Base-by-base conservation (phyloP, 2,113 vertebrate genomes). In the Chamaetylas fuelleborni region DNA sequence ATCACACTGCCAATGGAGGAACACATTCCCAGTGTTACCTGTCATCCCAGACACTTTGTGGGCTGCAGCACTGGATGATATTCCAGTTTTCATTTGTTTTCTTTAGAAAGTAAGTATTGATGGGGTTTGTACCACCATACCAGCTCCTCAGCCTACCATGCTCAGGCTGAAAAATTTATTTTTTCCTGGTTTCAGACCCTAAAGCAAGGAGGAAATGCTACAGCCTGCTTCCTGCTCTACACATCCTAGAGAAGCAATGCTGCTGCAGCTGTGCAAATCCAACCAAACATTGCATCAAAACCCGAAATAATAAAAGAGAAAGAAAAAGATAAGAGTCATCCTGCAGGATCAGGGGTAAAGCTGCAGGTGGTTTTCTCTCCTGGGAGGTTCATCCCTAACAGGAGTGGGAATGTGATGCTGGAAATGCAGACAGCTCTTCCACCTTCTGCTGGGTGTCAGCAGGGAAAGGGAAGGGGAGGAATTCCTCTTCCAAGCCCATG, bases 1-100 rank as follows among this genome's bases (percentile, higher is more conserved):
- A 36, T 24, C 29, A 1, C n/a, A 1, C 14, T 20, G 40, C 42
- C 8, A 11, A 19, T 1, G 50, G 31, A 80, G 40, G 14, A 57
- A 43, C n/a, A 3, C 0, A 4, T 28, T 45, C 57, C 53, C 0
- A 0, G 18, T 1, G 28, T 12, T 8, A 22, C 1, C 31, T 24
- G 29, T 16, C n/a, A 25, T 15, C 38, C 11, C 38, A 33, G 47
- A 36, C 23, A 29, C 28, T 10, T 5, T 12, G 25, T 29, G 47
- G 38, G 36, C n/a, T 82, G 72, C 28, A 86, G 62, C 16, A 67
- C 2, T 3, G 56, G 53, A 28, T 62, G 40, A 54, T 11, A 16
- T 33, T 72, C 38, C 81, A 88, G 34, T 22, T 84, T 54, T 11
- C 33, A 28, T 9, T 25, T 9, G 11, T 28, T 66, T 48, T 25